Conservation (phyloP, 1,140 invertebrate genomes). For the Arion vulgaris region DNA sequence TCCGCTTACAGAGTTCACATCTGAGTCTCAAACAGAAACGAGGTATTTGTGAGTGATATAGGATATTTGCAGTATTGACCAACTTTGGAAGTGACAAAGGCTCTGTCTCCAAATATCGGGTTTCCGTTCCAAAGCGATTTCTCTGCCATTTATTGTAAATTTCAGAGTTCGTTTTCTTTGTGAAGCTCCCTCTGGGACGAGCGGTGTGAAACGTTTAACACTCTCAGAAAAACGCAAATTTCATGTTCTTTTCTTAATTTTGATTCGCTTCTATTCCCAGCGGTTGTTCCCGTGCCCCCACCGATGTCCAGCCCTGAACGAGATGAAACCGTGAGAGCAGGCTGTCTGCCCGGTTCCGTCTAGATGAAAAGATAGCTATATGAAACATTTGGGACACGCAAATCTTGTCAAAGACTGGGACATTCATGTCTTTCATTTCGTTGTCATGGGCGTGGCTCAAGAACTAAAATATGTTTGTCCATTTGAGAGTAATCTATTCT, state of each 20-base stretch:
- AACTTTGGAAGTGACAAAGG: conserved; percentile 1
- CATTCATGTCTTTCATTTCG: not conserved
- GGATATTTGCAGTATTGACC: not conserved
- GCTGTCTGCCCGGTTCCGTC: not conserved
- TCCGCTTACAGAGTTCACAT: too few species aligned
- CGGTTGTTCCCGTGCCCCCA: not conserved
- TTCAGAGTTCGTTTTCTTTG: conserved; percentile 17
- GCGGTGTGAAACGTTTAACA: conserved; percentile 1
- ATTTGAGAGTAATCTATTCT: not conserved
- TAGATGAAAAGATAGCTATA: not conserved
- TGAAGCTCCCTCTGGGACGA: not conserved
- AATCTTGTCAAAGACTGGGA: not conserved
- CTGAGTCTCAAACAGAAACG: too few species aligned
- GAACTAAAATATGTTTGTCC: not conserved
- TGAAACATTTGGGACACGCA: conserved; percentile 6
- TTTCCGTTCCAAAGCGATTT: conserved; percentile 24
- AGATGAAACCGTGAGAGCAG: not conserved
- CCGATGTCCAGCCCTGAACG: not conserved
- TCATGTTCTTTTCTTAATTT: not conserved
- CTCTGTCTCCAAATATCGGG: conserved; percentile 28
- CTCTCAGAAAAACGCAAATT: not conserved
- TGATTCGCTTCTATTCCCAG: not conserved
- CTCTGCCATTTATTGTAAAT: conserved; percentile 31
- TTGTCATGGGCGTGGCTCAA: not conserved
- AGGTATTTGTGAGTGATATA: too few species aligned